Percentiles rank a stretch among this genome's conserved stretches.
Conservation (phyloP, 2,113 vertebrate genomes). For the Gnathonemus longibarbis region DNA sequence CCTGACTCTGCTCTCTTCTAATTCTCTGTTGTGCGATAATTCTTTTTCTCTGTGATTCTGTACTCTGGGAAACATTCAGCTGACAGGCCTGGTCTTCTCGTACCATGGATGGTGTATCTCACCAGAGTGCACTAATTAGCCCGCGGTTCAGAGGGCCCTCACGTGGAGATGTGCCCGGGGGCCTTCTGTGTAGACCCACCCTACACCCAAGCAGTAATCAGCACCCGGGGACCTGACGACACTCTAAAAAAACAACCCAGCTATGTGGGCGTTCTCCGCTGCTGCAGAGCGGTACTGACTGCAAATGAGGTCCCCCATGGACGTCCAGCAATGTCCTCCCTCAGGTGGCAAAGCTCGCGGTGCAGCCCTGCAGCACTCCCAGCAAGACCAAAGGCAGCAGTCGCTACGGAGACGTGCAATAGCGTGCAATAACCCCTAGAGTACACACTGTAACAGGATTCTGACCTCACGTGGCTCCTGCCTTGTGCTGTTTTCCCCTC, state of each 20-base stretch:
- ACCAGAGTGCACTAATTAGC: conserved; percentile 5
- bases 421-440: conserved; percentile 38
- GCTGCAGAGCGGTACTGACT: neutral
- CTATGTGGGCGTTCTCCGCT: too few species aligned
- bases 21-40: neutral
- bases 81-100: neutral
- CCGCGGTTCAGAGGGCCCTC: neutral
- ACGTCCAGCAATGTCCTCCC: neutral
- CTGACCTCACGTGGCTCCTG: conserved; percentile 13
- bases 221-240: conserved; percentile 6
- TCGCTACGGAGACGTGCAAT: conserved; percentile 35
- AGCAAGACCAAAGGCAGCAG: neutral
- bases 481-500: neutral
- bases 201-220: neutral
- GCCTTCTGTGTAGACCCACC: neutral
- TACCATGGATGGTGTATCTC: neutral
- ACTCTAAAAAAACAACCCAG: conserved; percentile 5
- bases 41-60: neutral
- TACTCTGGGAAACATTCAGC: neutral
- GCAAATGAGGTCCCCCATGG: conserved; percentile 21
- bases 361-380: neutral
- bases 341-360: neutral
- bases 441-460: conserved; percentile 15
- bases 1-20: neutral
- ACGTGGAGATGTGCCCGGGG: conserved; percentile 1